Evolutionary conservation across 1,140 invertebrate species (phyloP), one percentile per base, ranked within the genome.

Genomic region (Plectrocnemia conspersa): DNA sequence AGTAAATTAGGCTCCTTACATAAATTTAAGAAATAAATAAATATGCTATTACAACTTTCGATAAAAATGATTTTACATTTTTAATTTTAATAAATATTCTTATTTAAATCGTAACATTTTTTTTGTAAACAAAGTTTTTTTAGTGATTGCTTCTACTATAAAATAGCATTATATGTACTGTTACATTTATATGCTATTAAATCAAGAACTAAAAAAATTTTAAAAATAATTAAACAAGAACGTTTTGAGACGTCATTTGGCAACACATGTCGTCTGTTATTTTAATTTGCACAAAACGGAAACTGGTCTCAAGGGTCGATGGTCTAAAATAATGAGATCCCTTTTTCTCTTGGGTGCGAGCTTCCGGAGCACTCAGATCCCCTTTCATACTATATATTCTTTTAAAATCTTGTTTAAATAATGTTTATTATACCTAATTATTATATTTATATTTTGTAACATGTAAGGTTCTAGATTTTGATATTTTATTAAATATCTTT

Each of bases 251-350:
- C n/a, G n/a, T n/a, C n/a, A n/a, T n/a, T n/a, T n/a, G n/a, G n/a
- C n/a, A n/a, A n/a, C n/a, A n/a, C n/a, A n/a, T n/a, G n/a, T 56
- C 32, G 19, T 15, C 11, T 56, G 54, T 49, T 47, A 41, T 56
- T 56, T 56, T 56, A 56, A 56, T 56, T 56, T 56, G 15, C 23
- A 7, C n/a, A 18, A 42, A 49, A 16, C 54, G 54, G 54, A 56
- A 56, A 27, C 23, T 25, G 36, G 45, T 40, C 45, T 35, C 21
- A 38, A 45, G 53, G 44, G 18, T 32, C 44, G 44, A 55, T 55
- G 54, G 45, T 38, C 54, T 41, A 49, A 56, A 56, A 56, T 56
- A 56, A 56, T 56, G 54, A 56, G 54, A 38, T 36, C 15, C 54
- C 21, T 29, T 24, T 18, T 24, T 42, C 52, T 25, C 41, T 35